Base-by-base conservation (phyloP, 2,797 vertebrate genomes). In the Semaprochilodus insignis region DNA sequence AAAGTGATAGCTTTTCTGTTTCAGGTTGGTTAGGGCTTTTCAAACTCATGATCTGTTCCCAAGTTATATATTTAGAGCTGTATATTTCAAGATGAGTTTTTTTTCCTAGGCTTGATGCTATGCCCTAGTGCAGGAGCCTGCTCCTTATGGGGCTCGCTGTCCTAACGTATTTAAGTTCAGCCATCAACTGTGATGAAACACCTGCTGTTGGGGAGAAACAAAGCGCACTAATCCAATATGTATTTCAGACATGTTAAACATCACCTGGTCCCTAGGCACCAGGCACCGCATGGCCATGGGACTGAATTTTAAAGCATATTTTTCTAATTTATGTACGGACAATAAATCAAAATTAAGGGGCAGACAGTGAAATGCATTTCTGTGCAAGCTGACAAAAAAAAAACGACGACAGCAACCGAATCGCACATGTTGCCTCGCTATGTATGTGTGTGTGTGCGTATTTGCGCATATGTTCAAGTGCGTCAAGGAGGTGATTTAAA, bases 341-440 rank as follows among this genome's bases (percentile, higher is more conserved):
- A 99, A 99, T 99, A 99, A 99, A 99, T 99, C 97, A 99, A 99
- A 97, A 99, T 99, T 99, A 99, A 98, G 97, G 95, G 94, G 95
- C 96, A 97, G 97, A 97, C 97, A 97, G 98, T 97, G 96, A 97
- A 97, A 97, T 98, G 97, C 97, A 99, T 96, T 98, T 98, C 96
- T 96, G 95, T 96, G 96, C 88, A 96, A 97, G 97, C 96, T 97
- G 97, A 97, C 96, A 97, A 93, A 75, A 31, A 97, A 94, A 96
- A 96, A 96, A 94, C 94, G 94, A 91, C 95, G 90, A 91, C 90
- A 90, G 95, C 93, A 93, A 95, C 91, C 93, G 90, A 90, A 92
- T 88, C 91, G 78, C 94, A 96, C 91, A 93, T 91, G 62, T 90
- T 93, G 90, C 86, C 91, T 89, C 90, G 85, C 90, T 92, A 31